A percentile compares a stretch with the other conserved stretches of the same genome.
Conservation (phyloP, 2,888 invertebrate species). For the Eustalomyia histrio region DNA sequence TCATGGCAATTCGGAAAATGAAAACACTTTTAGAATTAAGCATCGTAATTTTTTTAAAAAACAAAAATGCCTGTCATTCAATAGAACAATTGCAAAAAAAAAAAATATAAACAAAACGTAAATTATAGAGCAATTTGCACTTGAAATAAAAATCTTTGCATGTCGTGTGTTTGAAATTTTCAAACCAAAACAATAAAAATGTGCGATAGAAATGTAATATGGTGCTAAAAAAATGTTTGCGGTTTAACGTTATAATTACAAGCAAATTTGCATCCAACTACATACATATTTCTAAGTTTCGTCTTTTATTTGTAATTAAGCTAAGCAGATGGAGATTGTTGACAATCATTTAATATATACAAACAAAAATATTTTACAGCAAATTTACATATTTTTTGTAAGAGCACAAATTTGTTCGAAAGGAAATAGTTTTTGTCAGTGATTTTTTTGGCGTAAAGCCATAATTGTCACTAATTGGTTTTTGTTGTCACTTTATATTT, state of each 20-base stretch:
- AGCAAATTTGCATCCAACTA: constrained; percentile 10
- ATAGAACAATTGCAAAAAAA: constrained; percentile 11
- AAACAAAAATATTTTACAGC: background rate
- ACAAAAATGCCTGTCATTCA: constrained; percentile 1
- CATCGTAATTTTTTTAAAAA: background rate
- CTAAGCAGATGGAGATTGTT: background rate
- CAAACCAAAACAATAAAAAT: constrained; percentile 39
- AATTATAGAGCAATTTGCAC: constrained; percentile 41
- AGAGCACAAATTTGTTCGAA: constrained; percentile 8
- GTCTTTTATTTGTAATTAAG: constrained; percentile 5
- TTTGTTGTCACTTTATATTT: background rate
- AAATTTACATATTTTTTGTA: constrained; percentile 2
- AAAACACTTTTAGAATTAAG: background rate
- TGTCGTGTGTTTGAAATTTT: constrained; percentile 30
- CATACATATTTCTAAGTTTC: constrained; percentile 18
- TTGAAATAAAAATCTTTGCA: constrained; percentile 38
- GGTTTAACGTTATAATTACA: constrained; percentile 15
- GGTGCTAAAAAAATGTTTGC: constrained; percentile 13
- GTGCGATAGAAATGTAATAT: constrained; percentile 13
- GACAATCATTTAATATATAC: background rate
- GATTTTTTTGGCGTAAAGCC: constrained; percentile 29
- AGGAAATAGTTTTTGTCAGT: constrained; percentile 13
- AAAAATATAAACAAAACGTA: constrained; percentile 27
- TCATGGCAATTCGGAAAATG: constrained; percentile 20
- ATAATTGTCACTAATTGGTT: constrained; percentile 24